A percentile compares a stretch with the other conserved stretches of the same genome.
Conservation (phyloP, 2,888 invertebrate species). For the Petrolisthes manimaculis region DNA sequence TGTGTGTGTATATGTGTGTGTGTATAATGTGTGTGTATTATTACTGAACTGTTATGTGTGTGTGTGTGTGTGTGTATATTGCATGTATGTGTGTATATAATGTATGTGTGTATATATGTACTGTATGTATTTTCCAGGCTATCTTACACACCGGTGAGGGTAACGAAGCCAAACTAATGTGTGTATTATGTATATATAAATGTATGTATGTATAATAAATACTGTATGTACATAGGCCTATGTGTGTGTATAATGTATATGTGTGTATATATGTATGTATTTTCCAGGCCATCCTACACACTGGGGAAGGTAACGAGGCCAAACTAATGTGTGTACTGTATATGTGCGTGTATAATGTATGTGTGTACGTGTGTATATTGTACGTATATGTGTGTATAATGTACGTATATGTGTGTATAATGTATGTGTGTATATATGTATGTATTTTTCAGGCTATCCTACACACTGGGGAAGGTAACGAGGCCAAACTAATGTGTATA, state of each 20-base stretch:
- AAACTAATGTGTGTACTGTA: conserved; percentile 72
- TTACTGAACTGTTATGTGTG: no score
- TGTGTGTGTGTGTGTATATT: no score
- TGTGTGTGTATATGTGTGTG: no score
- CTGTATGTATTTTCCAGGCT: conserved; percentile 37
- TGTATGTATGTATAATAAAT: no score
- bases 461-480: conserved; percentile 79
- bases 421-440: no score
- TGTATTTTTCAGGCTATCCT: conserved; percentile 67
- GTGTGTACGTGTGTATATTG: not conserved
- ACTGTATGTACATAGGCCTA: no score
- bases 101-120: no score
- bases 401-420: conserved; percentile 70
- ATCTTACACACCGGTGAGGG: conserved; percentile 78
- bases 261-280: not conserved
- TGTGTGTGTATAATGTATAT: not conserved
- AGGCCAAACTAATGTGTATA: conserved; percentile 75
- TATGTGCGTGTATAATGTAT: not conserved
- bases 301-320: conserved; percentile 79
- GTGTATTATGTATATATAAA: no score
- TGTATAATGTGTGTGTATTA: no score
- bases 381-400: conserved; percentile 71
- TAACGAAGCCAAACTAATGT: conserved; percentile 76
- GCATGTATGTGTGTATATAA: no score
- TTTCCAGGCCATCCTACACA: conserved; percentile 72